Evolutionary conservation across 2,113 vertebrate genomes (phyloP).

Genomic region (Campylomormyrus tamandua): DNA sequence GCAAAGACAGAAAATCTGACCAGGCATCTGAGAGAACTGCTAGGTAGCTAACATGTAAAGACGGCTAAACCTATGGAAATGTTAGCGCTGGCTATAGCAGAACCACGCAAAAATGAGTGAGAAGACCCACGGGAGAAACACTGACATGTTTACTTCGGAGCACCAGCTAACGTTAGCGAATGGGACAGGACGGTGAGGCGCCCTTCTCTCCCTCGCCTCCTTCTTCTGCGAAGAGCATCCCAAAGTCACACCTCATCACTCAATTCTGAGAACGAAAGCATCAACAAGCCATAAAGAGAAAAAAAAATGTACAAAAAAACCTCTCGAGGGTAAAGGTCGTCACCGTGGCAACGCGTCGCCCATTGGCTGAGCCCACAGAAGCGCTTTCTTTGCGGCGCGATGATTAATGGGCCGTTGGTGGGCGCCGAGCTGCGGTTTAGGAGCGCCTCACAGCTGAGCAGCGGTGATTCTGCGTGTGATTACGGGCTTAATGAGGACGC

Average conservation of each 20-base stretch:
- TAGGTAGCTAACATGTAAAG: background rate
- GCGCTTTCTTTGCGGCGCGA: slow-evolving; percentile 45
- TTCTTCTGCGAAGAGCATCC: slow-evolving; percentile 3
- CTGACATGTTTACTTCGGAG: background rate
- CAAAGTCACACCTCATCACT: slow-evolving; percentile 4
- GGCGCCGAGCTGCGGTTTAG: slow-evolving; percentile 7
- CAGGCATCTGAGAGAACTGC: background rate
- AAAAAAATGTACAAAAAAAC: slow-evolving; percentile 37
- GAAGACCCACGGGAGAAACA: background rate
- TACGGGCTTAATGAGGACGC: background rate
- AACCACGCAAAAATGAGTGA: background rate
- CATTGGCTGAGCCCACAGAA: slow-evolving; percentile 40
- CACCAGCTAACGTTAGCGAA: background rate
- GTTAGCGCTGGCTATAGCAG: background rate
- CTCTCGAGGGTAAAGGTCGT: slow-evolving; percentile 61
- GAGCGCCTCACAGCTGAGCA: background rate
- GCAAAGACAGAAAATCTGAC: background rate
- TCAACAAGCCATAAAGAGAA: background rate
- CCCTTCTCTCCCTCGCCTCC: background rate
- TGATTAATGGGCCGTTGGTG: slow-evolving; percentile 50
- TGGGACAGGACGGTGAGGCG: background rate
- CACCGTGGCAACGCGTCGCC: slow-evolving; percentile 58
- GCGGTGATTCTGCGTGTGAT: background rate
- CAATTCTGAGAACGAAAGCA: slow-evolving; percentile 1
- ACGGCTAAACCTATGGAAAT: background rate